Evolutionary conservation across 2,113 vertebrate species (phyloP).

Genomic region (Cromileptes altivelis): DNA sequence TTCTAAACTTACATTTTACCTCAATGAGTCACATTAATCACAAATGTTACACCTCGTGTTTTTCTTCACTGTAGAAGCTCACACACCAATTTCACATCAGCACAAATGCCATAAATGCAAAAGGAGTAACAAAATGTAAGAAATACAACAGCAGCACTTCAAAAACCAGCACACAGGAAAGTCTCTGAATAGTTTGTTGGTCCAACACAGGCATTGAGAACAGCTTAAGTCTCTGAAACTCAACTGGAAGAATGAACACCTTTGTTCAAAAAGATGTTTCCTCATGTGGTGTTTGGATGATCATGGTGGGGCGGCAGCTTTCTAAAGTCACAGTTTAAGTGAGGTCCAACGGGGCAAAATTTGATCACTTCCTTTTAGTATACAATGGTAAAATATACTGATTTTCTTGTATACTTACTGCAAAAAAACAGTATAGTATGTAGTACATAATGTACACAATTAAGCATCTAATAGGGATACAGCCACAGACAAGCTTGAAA

Average conservation of each 20-base stretch:
- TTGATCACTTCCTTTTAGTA: not conserved
- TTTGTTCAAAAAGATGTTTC: not conserved
- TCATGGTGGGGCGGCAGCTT: not conserved
- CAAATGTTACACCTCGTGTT: slow-evolving; percentile 13
- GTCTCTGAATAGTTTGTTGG: not conserved
- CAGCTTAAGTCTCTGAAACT: not conserved
- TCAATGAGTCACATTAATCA: slow-evolving; percentile 32
- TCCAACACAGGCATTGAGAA: not conserved
- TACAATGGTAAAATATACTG: not conserved
- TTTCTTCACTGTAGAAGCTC: slow-evolving; percentile 7
- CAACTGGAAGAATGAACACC: not conserved
- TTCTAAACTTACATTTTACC: slow-evolving; percentile 5
- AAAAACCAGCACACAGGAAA: not conserved
- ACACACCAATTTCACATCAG: slow-evolving; percentile 20
- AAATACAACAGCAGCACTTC: slow-evolving; percentile 23
- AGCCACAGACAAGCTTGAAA: slow-evolving; percentile 10
- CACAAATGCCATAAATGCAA: slow-evolving; percentile 37
- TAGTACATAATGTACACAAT: not conserved
- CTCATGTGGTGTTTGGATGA: not conserved
- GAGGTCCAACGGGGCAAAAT: not conserved
- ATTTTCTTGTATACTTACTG: not conserved
- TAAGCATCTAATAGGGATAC: not conserved
- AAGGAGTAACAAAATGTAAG: slow-evolving; percentile 26
- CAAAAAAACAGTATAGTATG: not conserved
- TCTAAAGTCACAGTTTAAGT: not conserved